phyloP scores from a whole-genome alignment of 2,797 vertebrate genomes.

The Sphaeramia orbicularis region DNA sequence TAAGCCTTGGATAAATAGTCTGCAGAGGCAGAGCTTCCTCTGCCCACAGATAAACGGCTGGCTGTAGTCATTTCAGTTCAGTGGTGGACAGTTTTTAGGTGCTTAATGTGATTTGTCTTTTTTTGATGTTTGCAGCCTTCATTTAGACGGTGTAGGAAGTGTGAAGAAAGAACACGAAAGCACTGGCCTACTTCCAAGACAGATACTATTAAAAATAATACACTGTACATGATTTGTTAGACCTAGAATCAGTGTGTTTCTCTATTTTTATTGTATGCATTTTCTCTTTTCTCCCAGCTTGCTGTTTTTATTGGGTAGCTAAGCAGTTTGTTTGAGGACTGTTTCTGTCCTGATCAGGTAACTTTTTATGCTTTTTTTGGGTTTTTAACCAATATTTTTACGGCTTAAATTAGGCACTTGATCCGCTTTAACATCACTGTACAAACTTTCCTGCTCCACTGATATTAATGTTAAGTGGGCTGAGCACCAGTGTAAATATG shows the following conservation, averaged over 20 bases:
- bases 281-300: background rate
- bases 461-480: no score
- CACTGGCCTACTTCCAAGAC: conserved; percentile 54
- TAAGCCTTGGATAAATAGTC: conserved; percentile 61
- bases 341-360: background rate
- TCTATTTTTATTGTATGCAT: background rate
- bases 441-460: no score
- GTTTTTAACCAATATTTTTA: background rate
- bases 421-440: no score
- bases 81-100: conserved; percentile 54
- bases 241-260: conserved; percentile 1
- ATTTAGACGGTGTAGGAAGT: conserved; percentile 57
- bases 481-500: no score
- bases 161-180: conserved; percentile 66
- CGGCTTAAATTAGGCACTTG: background rate
- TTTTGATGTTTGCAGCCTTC: conserved; percentile 56
- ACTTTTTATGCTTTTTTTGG: background rate
- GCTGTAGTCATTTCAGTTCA: conserved; percentile 54
- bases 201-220: conserved; percentile 43
- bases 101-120: conserved; percentile 63
- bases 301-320: conserved; percentile 2
- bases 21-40: conserved; percentile 55
- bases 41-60: conserved; percentile 62
- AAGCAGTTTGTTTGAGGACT: background rate
- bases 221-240: conserved; percentile 11